A percentile compares a stretch with the other conserved stretches of the same genome.
phyloP scores from a whole-genome alignment of 1,140 invertebrate species.

The Ceratosolen fusciceps region DNA sequence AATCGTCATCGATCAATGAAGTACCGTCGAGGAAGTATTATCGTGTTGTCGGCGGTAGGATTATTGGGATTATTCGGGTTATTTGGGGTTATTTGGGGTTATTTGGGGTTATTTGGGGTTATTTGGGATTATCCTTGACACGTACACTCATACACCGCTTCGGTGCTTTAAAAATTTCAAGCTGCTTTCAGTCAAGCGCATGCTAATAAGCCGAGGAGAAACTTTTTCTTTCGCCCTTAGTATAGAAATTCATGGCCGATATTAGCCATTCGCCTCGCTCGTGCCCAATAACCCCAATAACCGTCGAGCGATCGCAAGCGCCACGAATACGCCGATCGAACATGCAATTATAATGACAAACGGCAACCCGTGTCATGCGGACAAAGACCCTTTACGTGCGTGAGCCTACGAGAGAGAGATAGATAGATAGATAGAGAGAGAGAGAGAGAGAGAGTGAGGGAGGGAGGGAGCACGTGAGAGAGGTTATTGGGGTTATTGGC shows the following conservation, averaged over 20 bases:
- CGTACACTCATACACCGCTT: no score
- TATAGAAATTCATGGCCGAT: slow-evolving; percentile 12
- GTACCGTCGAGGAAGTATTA: no score
- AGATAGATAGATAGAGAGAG: slow-evolving; percentile 12
- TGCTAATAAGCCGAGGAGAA: slow-evolving; percentile 31
- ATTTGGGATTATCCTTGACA: no score
- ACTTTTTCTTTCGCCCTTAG: slow-evolving; percentile 30
- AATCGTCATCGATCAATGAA: no score
- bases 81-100: no score
- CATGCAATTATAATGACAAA: slow-evolving; percentile 47
- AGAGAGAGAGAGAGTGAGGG: not conserved
- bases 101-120: no score
- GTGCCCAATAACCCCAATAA: no score
- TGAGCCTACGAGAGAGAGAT: not conserved
- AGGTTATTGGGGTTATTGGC: slow-evolving; percentile 6
- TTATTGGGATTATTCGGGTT: no score
- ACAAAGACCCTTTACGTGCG: not conserved
- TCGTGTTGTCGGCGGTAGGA: no score
- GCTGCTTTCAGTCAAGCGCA: slow-evolving; percentile 6
- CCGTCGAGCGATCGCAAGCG: no score
- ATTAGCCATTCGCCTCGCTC: not conserved
- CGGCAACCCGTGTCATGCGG: not conserved
- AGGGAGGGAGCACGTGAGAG: not conserved
- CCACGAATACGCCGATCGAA: slow-evolving; percentile 42
- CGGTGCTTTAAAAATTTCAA: no score